These are phyloP conservation scores for Apocrypta bakeri DNA, from an alignment of 1,140 invertebrate genomes.

Conservation along the genomic window DNA sequence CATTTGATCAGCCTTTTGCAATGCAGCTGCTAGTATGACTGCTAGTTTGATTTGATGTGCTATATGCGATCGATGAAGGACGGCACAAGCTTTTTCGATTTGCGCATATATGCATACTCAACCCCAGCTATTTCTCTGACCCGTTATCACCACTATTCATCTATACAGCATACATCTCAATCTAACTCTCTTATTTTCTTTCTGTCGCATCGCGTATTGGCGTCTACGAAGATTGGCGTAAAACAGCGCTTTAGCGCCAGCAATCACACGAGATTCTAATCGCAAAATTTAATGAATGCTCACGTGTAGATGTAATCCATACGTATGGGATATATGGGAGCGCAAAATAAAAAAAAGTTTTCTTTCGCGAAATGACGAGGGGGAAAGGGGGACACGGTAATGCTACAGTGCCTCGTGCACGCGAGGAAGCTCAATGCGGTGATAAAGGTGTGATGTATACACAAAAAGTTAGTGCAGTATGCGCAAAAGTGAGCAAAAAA, in stretches of 20 bases:
- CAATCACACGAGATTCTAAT: background rate
- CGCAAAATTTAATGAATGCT: background rate
- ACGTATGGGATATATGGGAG: background rate
- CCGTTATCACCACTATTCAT: background rate
- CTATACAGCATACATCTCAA: background rate
- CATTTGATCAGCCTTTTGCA: background rate
- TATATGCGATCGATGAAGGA: conserved; percentile 9
- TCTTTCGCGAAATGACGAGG: background rate
- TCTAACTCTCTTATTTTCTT: background rate
- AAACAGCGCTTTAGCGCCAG: too few relatives aligned
- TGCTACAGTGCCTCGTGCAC: conserved; percentile 59
- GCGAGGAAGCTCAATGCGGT: conserved; percentile 56
- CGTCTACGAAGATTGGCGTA: conserved; percentile 11
- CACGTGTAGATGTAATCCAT: background rate
- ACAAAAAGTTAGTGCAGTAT: background rate
- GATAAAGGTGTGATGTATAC: background rate
- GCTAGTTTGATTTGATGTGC: background rate
- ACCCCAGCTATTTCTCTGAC: conserved; percentile 31
- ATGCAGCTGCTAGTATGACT: background rate
- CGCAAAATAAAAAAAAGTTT: background rate
- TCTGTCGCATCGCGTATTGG: conserved; percentile 15
- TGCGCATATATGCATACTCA: too few relatives aligned
- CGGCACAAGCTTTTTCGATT: background rate
- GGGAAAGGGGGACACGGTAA: conserved; percentile 19
- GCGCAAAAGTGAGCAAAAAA: too few relatives aligned